Conservation (phyloP, 1,140 invertebrate species). For the Thaumetopoea pityocampa region DNA sequence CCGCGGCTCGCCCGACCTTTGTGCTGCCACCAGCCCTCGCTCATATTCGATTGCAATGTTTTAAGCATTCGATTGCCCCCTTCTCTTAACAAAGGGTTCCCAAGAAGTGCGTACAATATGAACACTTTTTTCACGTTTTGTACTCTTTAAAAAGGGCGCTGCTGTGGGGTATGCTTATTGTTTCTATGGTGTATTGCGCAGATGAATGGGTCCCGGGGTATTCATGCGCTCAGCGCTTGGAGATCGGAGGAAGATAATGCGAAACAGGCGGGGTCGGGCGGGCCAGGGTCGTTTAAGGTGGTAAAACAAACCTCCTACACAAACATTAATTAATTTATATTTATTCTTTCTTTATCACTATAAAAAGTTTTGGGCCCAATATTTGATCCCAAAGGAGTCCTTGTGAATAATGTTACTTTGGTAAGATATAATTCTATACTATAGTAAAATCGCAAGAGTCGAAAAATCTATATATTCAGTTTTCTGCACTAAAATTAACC, state of each 20-base stretch:
- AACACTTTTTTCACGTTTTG: slow-evolving; percentile 56
- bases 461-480: too few relatives aligned
- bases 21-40: slow-evolving; percentile 38
- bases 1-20: slow-evolving; percentile 33
- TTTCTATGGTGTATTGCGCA: slow-evolving; percentile 64
- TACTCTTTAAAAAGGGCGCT: slow-evolving; percentile 54
- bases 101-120: slow-evolving; percentile 62
- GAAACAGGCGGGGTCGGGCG: slow-evolving; percentile 51
- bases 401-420: too few relatives aligned
- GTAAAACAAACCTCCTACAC: slow-evolving; percentile 62
- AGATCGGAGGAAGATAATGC: slow-evolving; percentile 64
- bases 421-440: too few relatives aligned
- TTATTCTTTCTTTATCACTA: neutral
- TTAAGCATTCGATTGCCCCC: slow-evolving; percentile 73
- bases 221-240: slow-evolving; percentile 48
- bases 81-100: slow-evolving; percentile 68
- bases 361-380: neutral
- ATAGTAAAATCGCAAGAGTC: too few relatives aligned
- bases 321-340: slow-evolving; percentile 5
- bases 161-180: slow-evolving; percentile 66
- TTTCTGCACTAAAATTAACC: too few relatives aligned
- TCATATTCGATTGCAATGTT: slow-evolving; percentile 69
- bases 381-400: neutral
- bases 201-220: slow-evolving; percentile 58
- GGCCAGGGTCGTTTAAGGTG: slow-evolving; percentile 45